A percentile compares a stretch with the other conserved stretches of the same genome.
These are phyloP conservation scores for Lypha dubia DNA, from an alignment of 2,888 invertebrate genomes.

Conservation along the genomic window DNA sequence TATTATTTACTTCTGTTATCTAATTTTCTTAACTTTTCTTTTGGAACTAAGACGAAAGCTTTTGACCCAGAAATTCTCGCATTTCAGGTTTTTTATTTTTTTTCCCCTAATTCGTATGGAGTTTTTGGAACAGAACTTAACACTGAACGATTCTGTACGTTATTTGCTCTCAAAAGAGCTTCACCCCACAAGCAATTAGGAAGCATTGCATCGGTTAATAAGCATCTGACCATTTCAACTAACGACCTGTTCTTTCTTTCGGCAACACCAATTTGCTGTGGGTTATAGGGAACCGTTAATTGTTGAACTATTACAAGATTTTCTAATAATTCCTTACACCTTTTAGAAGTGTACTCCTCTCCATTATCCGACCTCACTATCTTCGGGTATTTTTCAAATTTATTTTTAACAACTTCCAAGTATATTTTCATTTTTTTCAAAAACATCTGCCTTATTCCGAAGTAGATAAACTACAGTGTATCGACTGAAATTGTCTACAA, in stretches of 20 bases:
- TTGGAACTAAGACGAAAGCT: background rate
- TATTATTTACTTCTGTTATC: conserved; percentile 18
- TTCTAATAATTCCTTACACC: background rate
- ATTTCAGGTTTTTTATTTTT: conserved; percentile 5
- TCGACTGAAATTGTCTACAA: conserved; percentile 28
- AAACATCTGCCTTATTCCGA: conserved; percentile 24
- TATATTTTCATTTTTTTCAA: conserved; percentile 10
- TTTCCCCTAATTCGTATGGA: conserved; percentile 26
- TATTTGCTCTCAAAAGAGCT: conserved; percentile 8
- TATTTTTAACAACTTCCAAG: background rate
- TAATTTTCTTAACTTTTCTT: conserved; percentile 9
- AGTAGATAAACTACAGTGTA: conserved; percentile 29
- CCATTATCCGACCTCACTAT: background rate
- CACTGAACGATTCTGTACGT: background rate
- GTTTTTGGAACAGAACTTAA: conserved; percentile 1
- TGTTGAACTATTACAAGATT: background rate
- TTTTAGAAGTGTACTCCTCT: background rate
- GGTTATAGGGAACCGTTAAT: conserved; percentile 3
- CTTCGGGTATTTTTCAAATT: background rate
- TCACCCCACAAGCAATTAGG: conserved; percentile 7
- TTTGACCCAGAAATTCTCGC: conserved; percentile 7
- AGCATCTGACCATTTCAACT: conserved; percentile 20
- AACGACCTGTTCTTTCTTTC: conserved; percentile 15
- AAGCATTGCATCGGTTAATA: conserved; percentile 3
- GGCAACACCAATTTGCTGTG: conserved; percentile 24